Percentiles rank a stretch among this genome's conserved stretches.
Conservation (phyloP, 2,797 vertebrate species). For the Hipposideros larvatus region DNA sequence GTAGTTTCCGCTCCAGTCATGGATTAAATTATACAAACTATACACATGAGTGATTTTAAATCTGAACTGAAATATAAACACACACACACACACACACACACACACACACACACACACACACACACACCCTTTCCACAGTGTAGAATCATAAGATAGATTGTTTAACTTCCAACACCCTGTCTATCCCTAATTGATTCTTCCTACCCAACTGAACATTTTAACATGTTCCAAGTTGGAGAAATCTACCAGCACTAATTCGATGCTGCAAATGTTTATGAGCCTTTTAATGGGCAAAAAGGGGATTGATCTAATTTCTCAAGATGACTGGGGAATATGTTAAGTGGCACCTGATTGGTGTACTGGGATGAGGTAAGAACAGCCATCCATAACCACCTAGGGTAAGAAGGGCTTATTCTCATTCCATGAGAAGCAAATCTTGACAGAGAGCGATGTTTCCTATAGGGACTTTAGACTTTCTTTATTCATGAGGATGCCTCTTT, state of each 20-base stretch:
- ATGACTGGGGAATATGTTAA: not conserved
- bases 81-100: conserved; percentile 65
- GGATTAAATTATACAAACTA: conserved; percentile 85
- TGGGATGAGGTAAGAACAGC: conserved; percentile 40
- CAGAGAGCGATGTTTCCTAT: not conserved
- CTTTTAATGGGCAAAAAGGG: conserved; percentile 82
- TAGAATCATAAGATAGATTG: conserved; percentile 83
- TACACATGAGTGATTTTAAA: conserved; percentile 88
- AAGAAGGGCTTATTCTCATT: conserved; percentile 20
- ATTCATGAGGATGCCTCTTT: not conserved
- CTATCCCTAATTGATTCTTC: conserved; percentile 89
- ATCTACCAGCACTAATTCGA: conserved; percentile 89
- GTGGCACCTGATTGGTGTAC: not conserved
- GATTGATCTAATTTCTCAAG: conserved; percentile 80
- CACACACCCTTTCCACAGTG: conserved; percentile 57
- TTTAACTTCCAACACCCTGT: conserved; percentile 85
- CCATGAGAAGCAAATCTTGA: not conserved
- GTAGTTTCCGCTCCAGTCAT: conserved; percentile 82
- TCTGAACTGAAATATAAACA: conserved; percentile 87
- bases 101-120: conserved; percentile 20
- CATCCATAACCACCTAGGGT: not conserved
- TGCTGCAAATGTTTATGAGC: conserved; percentile 79
- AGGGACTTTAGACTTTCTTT: not conserved
- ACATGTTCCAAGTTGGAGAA: conserved; percentile 85
- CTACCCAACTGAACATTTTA: conserved; percentile 88